Evolutionary conservation across 2,888 invertebrate species (phyloP).

Genomic region (Orthosia gracilis): DNA sequence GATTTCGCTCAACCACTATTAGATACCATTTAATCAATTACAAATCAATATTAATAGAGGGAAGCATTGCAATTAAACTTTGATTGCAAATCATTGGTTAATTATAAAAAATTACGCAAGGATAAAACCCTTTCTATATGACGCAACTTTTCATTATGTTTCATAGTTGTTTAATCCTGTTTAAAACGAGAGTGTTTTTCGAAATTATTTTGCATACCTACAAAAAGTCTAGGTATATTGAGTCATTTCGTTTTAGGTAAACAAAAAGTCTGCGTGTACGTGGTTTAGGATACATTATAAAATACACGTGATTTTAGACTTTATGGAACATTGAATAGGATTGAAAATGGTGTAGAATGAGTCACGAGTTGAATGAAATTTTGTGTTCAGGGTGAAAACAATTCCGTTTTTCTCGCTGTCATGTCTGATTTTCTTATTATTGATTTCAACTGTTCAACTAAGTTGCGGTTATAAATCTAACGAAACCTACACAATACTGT

Average conservation of each 20-base stretch:
- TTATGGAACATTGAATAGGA: fast-evolving
- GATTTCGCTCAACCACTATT: conserved; percentile 21
- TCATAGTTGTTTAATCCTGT: conserved; percentile 74
- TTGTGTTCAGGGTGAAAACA: background rate
- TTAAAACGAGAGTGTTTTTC: conserved; percentile 63
- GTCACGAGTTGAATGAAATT: background rate
- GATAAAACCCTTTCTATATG: conserved; percentile 83
- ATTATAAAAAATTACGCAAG: conserved; percentile 74
- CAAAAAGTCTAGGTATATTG: conserved; percentile 59
- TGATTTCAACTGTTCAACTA: background rate
- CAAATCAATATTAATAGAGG: conserved; percentile 56
- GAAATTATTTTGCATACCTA: conserved; percentile 48
- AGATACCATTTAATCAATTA: conserved; percentile 39
- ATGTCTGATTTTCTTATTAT: background rate
- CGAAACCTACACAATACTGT: conserved; percentile 8
- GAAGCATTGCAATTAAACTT: conserved; percentile 66
- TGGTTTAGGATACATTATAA: background rate
- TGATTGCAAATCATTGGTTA: conserved; percentile 61
- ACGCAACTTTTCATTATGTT: conserved; percentile 80
- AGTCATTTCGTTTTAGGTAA: conserved; percentile 48
- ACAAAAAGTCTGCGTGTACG: background rate
- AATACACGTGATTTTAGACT: background rate
- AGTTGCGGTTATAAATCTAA: conserved; percentile 5
- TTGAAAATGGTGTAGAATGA: background rate
- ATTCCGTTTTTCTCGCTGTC: background rate